Conservation (phyloP, 2,888 invertebrate species). For the Cheilosia soror region DNA sequence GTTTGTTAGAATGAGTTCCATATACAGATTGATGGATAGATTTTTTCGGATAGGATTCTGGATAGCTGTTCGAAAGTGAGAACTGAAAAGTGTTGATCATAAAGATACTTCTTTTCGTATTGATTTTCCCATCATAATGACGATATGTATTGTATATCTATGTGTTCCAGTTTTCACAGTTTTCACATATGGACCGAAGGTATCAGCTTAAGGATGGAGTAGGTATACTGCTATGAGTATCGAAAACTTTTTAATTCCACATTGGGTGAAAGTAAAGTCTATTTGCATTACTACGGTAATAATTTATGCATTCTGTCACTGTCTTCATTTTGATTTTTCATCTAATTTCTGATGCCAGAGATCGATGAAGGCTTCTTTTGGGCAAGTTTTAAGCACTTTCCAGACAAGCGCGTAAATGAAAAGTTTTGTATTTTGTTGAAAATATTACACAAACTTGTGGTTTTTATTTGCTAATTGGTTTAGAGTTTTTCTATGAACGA, state of each 20-base stretch:
- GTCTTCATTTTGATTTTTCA: neutral
- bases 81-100: slow-evolving; percentile 65
- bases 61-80: neutral
- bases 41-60: too few relatives aligned
- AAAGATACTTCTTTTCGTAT: slow-evolving; percentile 49
- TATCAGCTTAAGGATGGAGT: too few relatives aligned
- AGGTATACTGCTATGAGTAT: too few relatives aligned
- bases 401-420: slow-evolving; percentile 9
- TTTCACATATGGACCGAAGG: neutral
- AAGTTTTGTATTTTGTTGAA: neutral
- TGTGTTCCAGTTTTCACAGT: neutral
- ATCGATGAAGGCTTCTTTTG: neutral
- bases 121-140: slow-evolving; percentile 61
- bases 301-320: neutral
- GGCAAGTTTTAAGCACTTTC: neutral
- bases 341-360: neutral
- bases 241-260: slow-evolving; percentile 18
- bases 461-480: slow-evolving; percentile 25
- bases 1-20: slow-evolving; percentile 4
- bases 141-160: slow-evolving; percentile 16
- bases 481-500: neutral
- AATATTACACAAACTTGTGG: slow-evolving; percentile 6
- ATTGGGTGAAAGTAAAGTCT: neutral
- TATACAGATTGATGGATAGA: slow-evolving; percentile 33
- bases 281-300: slow-evolving; percentile 24